Evolutionary conservation across 2,797 vertebrate species (phyloP), one percentile per base, ranked within the genome.

Genomic region (Cichlasoma orientale): DNA sequence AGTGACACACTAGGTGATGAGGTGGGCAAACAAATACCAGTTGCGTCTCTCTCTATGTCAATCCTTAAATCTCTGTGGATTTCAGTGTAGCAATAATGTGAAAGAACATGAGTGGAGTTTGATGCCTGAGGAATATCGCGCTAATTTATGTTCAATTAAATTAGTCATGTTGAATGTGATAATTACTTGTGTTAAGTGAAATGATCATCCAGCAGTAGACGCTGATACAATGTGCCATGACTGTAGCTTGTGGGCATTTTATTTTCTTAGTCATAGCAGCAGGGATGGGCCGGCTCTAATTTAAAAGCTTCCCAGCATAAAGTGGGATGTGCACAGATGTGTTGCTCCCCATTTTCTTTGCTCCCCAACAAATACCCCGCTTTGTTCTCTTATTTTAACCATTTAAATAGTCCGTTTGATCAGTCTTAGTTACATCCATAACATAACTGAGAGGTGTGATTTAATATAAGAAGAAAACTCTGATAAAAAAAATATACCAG

Each of bases 101-200:
- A 77, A 55, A 25, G 72, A 86, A 79, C 47, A 36, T 29, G 54
- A 79, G 76, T 70, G 61, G 84, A 86, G 72, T 83, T 21, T 69
- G 44, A 79, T 50, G 90, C 93, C 94, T 8, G 82, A 88, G 90
- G 92, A 91, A 6, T 58, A 21, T 69, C 19, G 38, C 18, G 11
- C 84, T 90, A 90, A 93, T 92, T 92, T 90, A 88, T 92, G 88
- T 91, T 89, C 83, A 85, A 90, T 92, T 91, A 91, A 91, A 93
- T 93, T 91, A 94, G 89, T 92, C 87, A 86, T 90, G 91, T 92
- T 88, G 86, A 90, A 91, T 68, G 86, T 75, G 82, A 91, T 92
- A 93, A 94, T 93, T 91, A 86, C 84, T 90, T 87, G 77, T 88
- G 86, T 93, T 92, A 87, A 87, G 83, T 76, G 1, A 92, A 92